These are phyloP conservation scores for Heterodera carotae DNA, from an alignment of 1,140 invertebrate species.

Conservation along the genomic window DNA sequence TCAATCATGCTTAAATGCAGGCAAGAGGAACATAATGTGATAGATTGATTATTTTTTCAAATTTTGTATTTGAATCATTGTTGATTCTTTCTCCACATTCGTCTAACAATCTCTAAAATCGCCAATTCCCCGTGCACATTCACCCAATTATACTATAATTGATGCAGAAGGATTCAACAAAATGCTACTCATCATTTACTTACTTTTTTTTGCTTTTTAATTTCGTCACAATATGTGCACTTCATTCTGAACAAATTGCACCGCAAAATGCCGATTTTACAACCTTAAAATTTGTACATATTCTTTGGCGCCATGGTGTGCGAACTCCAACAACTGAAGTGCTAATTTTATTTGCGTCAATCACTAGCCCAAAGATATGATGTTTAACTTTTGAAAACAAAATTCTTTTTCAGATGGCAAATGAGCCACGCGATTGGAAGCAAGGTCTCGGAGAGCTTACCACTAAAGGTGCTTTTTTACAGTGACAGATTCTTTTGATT, in stretches of 20 bases:
- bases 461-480: constrained; percentile 25
- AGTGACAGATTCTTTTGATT: no score
- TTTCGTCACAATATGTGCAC: background rate
- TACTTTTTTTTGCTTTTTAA: background rate
- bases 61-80: no score
- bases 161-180: no score
- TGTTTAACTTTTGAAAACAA: no score
- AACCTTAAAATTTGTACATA: constrained; percentile 43
- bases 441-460: constrained; percentile 62
- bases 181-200: background rate
- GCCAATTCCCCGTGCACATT: no score
- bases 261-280: constrained; percentile 33
- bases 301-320: constrained; percentile 62
- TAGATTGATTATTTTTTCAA: no score
- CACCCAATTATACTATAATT: no score
- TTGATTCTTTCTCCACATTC: background rate
- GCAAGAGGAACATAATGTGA: no score
- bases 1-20: no score
- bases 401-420: background rate
- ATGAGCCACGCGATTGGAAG: constrained; percentile 42
- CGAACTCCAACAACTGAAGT: constrained; percentile 48
- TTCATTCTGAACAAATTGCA: constrained; percentile 29
- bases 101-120: background rate
- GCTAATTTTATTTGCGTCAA: background rate
- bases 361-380: no score